phyloP scores from a whole-genome alignment of 1,140 invertebrate species.

The Cyclargus thomasi region DNA sequence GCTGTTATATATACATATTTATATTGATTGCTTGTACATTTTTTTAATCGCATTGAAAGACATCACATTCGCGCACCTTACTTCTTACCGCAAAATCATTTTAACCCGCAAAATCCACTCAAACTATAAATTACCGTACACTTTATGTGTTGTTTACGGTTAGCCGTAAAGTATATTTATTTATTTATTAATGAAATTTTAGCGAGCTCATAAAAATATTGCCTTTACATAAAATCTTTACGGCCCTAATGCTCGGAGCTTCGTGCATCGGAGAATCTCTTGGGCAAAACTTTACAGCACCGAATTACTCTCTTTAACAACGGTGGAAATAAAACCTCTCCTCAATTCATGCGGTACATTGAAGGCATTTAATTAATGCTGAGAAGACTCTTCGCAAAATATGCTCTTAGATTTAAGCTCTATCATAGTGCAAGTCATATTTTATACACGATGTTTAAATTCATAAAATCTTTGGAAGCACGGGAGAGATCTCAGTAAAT shows the following conservation, averaged over 20 bases:
- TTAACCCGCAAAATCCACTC: background rate
- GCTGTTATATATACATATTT: too few species aligned
- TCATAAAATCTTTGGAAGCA: too few species aligned
- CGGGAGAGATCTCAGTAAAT: too few species aligned
- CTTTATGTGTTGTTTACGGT: conserved; percentile 12
- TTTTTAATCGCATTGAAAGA: too few species aligned
- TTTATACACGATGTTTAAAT: too few species aligned
- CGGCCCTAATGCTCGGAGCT: conserved; percentile 15
- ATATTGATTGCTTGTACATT: too few species aligned
- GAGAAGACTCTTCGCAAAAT: background rate
- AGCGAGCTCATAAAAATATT: conserved; percentile 20
- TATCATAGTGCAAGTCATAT: background rate
- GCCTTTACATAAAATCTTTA: conserved; percentile 24
- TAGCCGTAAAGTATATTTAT: conserved; percentile 12
- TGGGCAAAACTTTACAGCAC: conserved; percentile 20
- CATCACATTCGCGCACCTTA: too few species aligned
- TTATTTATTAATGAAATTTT: conserved; percentile 22
- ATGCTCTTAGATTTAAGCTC: background rate
- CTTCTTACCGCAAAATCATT: background rate
- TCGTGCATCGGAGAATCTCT: conserved; percentile 13
- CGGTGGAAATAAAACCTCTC: background rate
- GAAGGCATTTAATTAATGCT: conserved; percentile 3
- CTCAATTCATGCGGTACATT: conserved; percentile 5
- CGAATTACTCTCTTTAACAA: conserved; percentile 1
- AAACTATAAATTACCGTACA: background rate